Evolutionary conservation across 2,888 invertebrate species (phyloP).

Genomic region (Habroteleia sp.): DNA sequence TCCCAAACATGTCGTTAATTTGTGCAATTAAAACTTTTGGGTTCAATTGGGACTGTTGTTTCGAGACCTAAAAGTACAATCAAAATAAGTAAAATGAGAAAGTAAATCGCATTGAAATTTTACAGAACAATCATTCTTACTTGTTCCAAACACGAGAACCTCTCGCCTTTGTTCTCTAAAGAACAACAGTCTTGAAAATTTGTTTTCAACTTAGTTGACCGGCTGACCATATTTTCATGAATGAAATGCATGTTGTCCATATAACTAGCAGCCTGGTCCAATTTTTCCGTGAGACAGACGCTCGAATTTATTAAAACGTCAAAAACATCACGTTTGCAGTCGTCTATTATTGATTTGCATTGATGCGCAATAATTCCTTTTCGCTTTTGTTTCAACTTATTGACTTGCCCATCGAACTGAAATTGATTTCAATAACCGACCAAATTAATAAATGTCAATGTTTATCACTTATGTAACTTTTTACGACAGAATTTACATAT

Average conservation of each 20-base stretch:
- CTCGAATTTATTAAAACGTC: slow-evolving; percentile 41
- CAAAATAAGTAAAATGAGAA: no score
- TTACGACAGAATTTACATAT: no score
- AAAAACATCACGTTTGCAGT: slow-evolving; percentile 23
- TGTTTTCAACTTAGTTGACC: slow-evolving; percentile 10
- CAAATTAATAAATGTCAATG: slow-evolving; percentile 1
- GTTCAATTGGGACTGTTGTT: neutral
- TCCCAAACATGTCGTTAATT: slow-evolving; percentile 19
- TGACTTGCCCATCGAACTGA: slow-evolving; percentile 36
- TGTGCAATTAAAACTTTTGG: neutral
- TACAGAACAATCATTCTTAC: no score
- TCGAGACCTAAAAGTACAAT: slow-evolving; percentile 5
- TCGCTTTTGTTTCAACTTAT: slow-evolving; percentile 36
- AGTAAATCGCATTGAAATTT: no score
- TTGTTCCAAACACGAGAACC: no score
- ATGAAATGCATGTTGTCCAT: slow-evolving; percentile 44
- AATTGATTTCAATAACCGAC: slow-evolving; percentile 10
- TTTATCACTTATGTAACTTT: no score
- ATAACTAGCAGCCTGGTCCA: slow-evolving; percentile 51
- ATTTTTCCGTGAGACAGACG: slow-evolving; percentile 38
- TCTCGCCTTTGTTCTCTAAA: no score
- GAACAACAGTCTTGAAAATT: slow-evolving; percentile 1
- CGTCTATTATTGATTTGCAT: slow-evolving; percentile 33
- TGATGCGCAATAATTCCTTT: neutral
- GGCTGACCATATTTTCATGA: slow-evolving; percentile 13